These are phyloP conservation scores for Ornithorhynchus anatinus DNA, from an alignment of 2,113 vertebrate species.

Conservation along the genomic window DNA sequence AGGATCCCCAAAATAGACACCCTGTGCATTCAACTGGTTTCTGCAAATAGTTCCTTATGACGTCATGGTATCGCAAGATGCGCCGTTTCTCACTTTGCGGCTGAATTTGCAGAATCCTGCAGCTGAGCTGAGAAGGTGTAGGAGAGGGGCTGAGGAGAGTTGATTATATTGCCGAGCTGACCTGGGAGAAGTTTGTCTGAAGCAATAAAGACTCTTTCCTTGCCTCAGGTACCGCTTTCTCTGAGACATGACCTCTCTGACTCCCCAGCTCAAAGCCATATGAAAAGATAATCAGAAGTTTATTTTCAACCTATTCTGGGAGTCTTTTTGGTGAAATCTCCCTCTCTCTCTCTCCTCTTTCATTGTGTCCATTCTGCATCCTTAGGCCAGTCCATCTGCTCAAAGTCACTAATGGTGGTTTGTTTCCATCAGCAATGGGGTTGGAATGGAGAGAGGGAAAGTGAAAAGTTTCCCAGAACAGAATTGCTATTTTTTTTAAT, in stretches of 20 bases:
- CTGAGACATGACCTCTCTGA: conserved; percentile 57
- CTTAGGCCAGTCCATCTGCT: too few relatives aligned
- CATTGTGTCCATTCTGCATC: not conserved
- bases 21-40: too few relatives aligned
- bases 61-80: too few relatives aligned
- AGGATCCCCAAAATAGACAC: too few relatives aligned
- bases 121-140: not conserved
- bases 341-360: not conserved
- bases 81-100: too few relatives aligned
- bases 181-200: conserved; percentile 49
- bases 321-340: conserved; percentile 1
- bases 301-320: conserved; percentile 31
- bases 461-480: too few relatives aligned
- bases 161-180: conserved; percentile 49
- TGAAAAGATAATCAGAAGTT: conserved; percentile 36
- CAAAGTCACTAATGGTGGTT: too few relatives aligned
- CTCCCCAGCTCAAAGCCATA: conserved; percentile 42
- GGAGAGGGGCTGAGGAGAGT: conserved; percentile 15
- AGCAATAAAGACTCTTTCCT: conserved; percentile 58
- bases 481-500: conserved; percentile 20
- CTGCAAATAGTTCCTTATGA: too few relatives aligned
- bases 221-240: conserved; percentile 48
- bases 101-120: too few relatives aligned
- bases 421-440: too few relatives aligned
- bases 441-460: not conserved